Evolutionary conservation across 1,140 invertebrate species (phyloP), one percentile per base, ranked within the genome.

Genomic region (Cyclina sinensis): DNA sequence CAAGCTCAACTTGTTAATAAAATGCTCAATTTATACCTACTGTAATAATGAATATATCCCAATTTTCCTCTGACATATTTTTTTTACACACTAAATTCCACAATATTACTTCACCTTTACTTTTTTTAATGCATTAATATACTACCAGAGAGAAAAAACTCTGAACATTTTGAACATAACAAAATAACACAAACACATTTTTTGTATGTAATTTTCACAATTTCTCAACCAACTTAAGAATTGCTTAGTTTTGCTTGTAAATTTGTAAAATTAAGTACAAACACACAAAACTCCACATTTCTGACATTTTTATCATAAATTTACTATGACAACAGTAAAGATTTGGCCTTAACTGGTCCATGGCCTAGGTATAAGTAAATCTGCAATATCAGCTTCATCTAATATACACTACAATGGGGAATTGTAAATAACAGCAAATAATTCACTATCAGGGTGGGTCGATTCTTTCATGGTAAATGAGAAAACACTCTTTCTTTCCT

Each of bases 41-140:
- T 78, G 74, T 78, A 24, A 78, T 35, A 7, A 78, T 54, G 27
- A 57, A 78, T 78, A 78, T 78, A 78, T 78, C 74, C 46, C 30
- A 35, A 12, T 35, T 54, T 35, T 35, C 43, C 24, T 32, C 4
- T 35, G 27, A 78, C 74, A 78, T 78, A 1, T 1, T 65, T 65
- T 37, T 68, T 16, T 18, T 32, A 18, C 54, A 57, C 24, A 24
- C 24, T 43, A 43, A 43, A 43, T 43, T 43, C 43, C 43, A 7
- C 43, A 43, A 43, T 43, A 43, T 43, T n/a, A n/a, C 43, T 43
- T 43, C 4, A 43, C 43, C 14, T 43, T 43, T 43, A 43, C 4
- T 43, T n/a, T n/a, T n/a, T n/a, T n/a, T n/a, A n/a, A n/a, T n/a
- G n/a, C n/a, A n/a, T n/a, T n/a, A n/a, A n/a, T n/a, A n/a, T n/a